Evolutionary conservation across 1,140 invertebrate species (phyloP).

Genomic region (Protaetia brevitarsis): DNA sequence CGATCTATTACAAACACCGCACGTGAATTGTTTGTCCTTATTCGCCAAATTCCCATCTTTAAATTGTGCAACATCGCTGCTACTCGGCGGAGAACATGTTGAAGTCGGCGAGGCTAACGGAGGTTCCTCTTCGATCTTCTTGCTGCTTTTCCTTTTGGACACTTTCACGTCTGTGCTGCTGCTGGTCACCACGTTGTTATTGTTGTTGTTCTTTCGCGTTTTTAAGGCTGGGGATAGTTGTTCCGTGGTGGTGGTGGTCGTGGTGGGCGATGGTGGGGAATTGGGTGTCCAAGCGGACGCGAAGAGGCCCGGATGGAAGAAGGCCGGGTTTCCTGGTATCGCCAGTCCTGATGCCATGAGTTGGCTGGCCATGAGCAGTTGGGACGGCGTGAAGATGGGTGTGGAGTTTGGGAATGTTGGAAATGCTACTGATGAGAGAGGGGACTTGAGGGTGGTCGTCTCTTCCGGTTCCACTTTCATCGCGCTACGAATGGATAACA

Average conservation of each 20-base stretch:
- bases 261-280: slow-evolving; percentile 43
- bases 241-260: slow-evolving; percentile 34
- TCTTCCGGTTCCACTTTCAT: slow-evolving; percentile 42
- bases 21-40: slow-evolving; percentile 82
- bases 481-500: slow-evolving; percentile 31
- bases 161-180: slow-evolving; percentile 47
- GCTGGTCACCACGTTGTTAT: slow-evolving; percentile 50
- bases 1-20: slow-evolving; percentile 75
- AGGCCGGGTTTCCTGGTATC: slow-evolving; percentile 50
- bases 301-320: slow-evolving; percentile 55
- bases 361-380: slow-evolving; percentile 55
- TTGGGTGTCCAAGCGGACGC: slow-evolving; percentile 44
- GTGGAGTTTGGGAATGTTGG: slow-evolving; percentile 58
- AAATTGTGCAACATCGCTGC: slow-evolving; percentile 49
- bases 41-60: slow-evolving; percentile 51
- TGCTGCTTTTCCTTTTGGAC: slow-evolving; percentile 41
- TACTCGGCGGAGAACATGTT: slow-evolving; percentile 53
- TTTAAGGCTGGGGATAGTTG: slow-evolving; percentile 42
- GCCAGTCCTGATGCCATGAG: slow-evolving; percentile 52
- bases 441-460: slow-evolving; percentile 33
- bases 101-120: slow-evolving; percentile 50
- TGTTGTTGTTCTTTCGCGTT: slow-evolving; percentile 48
- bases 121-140: slow-evolving; percentile 46
- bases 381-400: slow-evolving; percentile 52
- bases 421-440: slow-evolving; percentile 39